phyloP scores from a whole-genome alignment of 2,888 invertebrate species.

The Zonitis immaculata region DNA sequence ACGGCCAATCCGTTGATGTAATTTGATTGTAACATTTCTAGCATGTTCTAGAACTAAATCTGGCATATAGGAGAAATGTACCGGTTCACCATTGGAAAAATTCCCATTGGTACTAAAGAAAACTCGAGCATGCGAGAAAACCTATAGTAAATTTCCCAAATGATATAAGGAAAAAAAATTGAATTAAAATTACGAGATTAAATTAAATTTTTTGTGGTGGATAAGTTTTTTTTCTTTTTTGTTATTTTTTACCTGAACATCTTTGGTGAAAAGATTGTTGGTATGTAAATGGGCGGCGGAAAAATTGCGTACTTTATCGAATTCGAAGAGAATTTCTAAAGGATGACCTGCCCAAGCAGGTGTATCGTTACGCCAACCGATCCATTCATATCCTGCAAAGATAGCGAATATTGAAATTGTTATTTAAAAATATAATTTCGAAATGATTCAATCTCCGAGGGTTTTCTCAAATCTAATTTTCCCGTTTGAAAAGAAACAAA shows the following conservation, averaged over 20 bases:
- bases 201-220: no score
- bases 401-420: no score
- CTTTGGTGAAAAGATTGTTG: constrained; percentile 72
- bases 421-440: no score
- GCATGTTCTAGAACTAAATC: constrained; percentile 72
- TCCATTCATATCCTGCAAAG: constrained; percentile 74
- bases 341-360: constrained; percentile 58
- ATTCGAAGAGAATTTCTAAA: constrained; percentile 72
- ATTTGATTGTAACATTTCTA: constrained; percentile 74
- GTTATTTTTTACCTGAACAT: constrained; percentile 59
- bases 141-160: constrained; percentile 41
- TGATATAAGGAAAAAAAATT: not conserved
- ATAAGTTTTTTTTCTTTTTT: constrained; percentile 3
- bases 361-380: constrained; percentile 74
- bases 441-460: no score
- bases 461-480: no score
- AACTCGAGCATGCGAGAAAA: constrained; percentile 72
- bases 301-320: constrained; percentile 73
- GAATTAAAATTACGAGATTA: not conserved
- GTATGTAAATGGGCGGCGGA: constrained; percentile 68
- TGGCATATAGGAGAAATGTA: constrained; percentile 71
- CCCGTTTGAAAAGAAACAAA: no score
- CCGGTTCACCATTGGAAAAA: constrained; percentile 66
- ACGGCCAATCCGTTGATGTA: constrained; percentile 70
- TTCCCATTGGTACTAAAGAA: constrained; percentile 72